phyloP scores from a whole-genome alignment of 2,797 vertebrate species.

The Acanthurus lineatus region DNA sequence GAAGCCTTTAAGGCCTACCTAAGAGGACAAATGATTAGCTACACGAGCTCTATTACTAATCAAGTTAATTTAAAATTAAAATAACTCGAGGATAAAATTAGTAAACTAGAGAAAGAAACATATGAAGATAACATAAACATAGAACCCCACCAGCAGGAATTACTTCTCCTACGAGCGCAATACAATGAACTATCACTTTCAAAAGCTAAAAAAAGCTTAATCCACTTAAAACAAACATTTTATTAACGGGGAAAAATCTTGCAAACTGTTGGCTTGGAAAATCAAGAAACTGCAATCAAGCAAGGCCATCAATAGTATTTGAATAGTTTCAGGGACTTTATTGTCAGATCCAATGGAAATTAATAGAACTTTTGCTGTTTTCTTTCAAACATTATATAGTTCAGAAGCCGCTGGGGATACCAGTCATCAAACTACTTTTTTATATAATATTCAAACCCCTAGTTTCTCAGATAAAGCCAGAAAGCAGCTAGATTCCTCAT shows the following conservation, averaged over 20 bases:
- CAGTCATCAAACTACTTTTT: too few species aligned
- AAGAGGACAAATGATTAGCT: slow-evolving; percentile 5
- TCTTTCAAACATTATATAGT: too few species aligned
- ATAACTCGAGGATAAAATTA: not conserved
- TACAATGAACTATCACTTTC: not conserved
- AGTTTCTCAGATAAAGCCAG: too few species aligned
- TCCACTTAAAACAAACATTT: not conserved
- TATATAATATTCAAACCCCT: too few species aligned
- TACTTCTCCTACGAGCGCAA: not conserved
- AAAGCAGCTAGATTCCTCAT: too few species aligned
- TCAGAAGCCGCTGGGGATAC: too few species aligned
- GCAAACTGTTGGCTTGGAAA: not conserved
- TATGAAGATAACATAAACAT: not conserved
- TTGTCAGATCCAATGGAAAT: too few species aligned
- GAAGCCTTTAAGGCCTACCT: not conserved
- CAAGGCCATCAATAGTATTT: not conserved
- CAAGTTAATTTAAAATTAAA: not conserved
- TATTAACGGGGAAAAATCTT: not conserved
- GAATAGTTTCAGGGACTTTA: not conserved
- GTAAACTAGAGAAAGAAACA: not conserved
- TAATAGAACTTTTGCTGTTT: too few species aligned
- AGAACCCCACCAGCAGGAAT: not conserved
- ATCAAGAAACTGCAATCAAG: not conserved
- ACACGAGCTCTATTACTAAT: not conserved
- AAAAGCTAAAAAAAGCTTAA: too few species aligned